Percentiles rank a stretch among this genome's conserved stretches.
Evolutionary conservation across 2,888 invertebrate genomes (phyloP).

Genomic region (Nymphalis urticae): DNA sequence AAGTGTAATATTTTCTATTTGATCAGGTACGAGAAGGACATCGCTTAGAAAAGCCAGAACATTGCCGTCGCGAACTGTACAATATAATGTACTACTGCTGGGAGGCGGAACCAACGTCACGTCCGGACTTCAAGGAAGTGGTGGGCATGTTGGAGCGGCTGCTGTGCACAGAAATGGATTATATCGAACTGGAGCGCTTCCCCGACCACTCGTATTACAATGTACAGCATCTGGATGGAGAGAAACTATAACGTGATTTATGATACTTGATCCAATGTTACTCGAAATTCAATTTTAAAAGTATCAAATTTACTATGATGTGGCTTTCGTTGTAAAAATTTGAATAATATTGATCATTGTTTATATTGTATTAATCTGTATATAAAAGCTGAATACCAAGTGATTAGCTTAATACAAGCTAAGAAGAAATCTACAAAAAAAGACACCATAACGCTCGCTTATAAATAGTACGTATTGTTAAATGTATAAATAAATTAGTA

Average conservation of each 20-base stretch:
- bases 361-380: neutral
- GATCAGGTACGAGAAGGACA: constrained; percentile 91
- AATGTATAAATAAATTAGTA: no score
- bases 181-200: constrained; percentile 94
- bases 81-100: constrained; percentile 98
- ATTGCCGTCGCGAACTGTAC: constrained; percentile 94
- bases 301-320: no score
- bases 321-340: neutral
- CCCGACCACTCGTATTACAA: constrained; percentile 96
- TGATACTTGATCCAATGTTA: no score
- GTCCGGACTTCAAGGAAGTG: constrained; percentile 93
- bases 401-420: no score
- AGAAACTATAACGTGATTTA: constrained; percentile 79
- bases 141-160: constrained; percentile 90
- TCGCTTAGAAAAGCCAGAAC: constrained; percentile 95
- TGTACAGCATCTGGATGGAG: constrained; percentile 91
- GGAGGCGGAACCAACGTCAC: constrained; percentile 90
- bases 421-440: no score
- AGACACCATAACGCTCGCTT: no score
- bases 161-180: constrained; percentile 94
- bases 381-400: no score
- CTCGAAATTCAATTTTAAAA: no score
- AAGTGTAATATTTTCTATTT: neutral
- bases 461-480: no score
- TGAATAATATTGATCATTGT: neutral